Evolutionary conservation across 1,140 invertebrate genomes (phyloP).

Genomic region (Anastrepha obliqua): DNA sequence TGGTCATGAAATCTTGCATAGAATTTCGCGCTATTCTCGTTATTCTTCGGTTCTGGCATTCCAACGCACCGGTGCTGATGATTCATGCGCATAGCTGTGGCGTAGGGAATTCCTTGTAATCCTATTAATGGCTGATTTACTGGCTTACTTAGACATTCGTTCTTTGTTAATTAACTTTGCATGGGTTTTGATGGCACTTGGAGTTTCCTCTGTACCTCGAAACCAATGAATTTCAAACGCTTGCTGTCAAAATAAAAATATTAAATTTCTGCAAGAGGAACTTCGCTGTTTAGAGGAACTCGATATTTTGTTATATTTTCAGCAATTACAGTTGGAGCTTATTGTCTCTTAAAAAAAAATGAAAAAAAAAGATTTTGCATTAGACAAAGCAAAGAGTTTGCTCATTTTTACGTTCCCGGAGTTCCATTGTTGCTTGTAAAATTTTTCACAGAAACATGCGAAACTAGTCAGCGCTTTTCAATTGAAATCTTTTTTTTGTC

Average conservation of each 20-base stretch:
- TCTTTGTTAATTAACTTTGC: slow-evolving; percentile 49
- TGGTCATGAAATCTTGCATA: background rate
- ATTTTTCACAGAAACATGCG: no score
- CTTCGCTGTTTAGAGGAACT: background rate
- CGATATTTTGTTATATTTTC: slow-evolving; percentile 17
- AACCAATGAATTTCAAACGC: background rate
- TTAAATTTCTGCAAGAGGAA: background rate
- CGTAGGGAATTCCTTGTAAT: slow-evolving; percentile 24
- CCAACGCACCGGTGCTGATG: background rate
- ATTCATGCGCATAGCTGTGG: background rate
- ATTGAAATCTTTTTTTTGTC: no score
- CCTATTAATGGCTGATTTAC: slow-evolving; percentile 9
- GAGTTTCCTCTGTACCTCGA: background rate
- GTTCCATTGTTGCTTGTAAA: no score
- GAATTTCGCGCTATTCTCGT: background rate
- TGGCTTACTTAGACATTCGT: background rate
- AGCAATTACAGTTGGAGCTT: background rate
- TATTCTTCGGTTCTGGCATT: background rate
- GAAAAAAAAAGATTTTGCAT: no score
- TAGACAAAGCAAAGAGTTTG: background rate
- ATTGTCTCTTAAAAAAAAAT: no score
- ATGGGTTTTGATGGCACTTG: background rate
- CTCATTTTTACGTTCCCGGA: no score
- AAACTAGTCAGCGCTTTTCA: no score
- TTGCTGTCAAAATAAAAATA: slow-evolving; percentile 42